Base-by-base conservation (phyloP, 2,113 vertebrate species). In the Globicephala melas region DNA sequence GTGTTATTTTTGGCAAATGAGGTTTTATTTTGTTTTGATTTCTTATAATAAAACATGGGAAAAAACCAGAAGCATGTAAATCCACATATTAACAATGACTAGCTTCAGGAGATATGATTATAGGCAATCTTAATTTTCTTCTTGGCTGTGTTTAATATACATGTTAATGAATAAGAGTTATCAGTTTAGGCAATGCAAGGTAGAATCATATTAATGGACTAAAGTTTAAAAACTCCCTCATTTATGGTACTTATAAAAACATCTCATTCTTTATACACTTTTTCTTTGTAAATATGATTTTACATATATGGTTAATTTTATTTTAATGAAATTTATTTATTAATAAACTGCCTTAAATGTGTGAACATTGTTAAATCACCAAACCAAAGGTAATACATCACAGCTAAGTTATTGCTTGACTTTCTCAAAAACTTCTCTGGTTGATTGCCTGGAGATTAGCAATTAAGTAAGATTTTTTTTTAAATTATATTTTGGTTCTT, bases 271-370 rank as follows among this genome's bases (percentile, higher is more conserved):
- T 95, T 25, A 83, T 26, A 91, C 0, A 31, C 6, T 47, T 91
- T 67, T 95, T 84, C 10, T 47, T 33, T 81, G 15, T n/a, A 85
- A 67, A 67, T 36, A 58, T 9, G 10, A 77, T 67, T 80, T 76
- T 74, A 53, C 93, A 73, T 91, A 68, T 89, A 62, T 89, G 9
- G 31, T 73, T 95, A 97, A 67, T 3, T 93, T 55, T 95, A 76
- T 63, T 65, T 92, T 20, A 55, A 4, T 28, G 26, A 84, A 60
- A 47, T 25, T 18, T 65, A 50, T 33, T 63, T 65, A 33, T 88
- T 18, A 71, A 14, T 31, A 73, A 94, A 92, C 11, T 88, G 8
- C 5, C 38, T 70, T 81, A 85, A 88, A 33, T 92, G 6, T 74
- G 3, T n/a, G n/a, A 60, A 3, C 15, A 28, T 77, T 50, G 1